Evolutionary conservation across 2,113 vertebrate species (phyloP).

Genomic region (Calyptomena viridis): DNA sequence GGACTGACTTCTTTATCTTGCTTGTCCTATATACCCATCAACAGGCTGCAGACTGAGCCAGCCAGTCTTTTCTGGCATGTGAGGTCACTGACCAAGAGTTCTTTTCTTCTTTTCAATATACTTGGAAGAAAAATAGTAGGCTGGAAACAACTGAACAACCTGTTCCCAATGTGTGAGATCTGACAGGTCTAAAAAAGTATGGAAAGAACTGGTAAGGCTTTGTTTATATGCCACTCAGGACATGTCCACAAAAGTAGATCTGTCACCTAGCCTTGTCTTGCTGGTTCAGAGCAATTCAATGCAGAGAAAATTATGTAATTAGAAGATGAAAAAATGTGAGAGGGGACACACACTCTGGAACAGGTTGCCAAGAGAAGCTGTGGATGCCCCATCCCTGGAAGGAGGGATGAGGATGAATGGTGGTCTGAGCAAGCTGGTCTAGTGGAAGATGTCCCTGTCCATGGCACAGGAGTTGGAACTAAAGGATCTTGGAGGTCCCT

Average conservation of each 20-base stretch:
- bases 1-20: not conserved
- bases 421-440: not conserved
- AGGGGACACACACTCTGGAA: not conserved
- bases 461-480: not conserved
- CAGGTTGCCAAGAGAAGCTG: not conserved
- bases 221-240: not conserved
- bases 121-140: not conserved
- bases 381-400: not conserved
- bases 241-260: not conserved
- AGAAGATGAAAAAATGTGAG: not conserved
- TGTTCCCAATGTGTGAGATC: not conserved
- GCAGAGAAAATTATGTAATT: not conserved
- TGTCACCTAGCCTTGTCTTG: not conserved
- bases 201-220: not conserved
- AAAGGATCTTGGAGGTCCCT: not conserved
- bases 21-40: rapidly evolving
- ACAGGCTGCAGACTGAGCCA: not conserved
- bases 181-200: not conserved
- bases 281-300: not conserved
- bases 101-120: not conserved
- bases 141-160: not conserved
- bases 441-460: not conserved
- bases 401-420: too few relatives aligned
- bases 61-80: not conserved
- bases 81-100: not conserved